Base-by-base conservation (phyloP, 2,888 invertebrate genomes). In the Neoscelio sp. region DNA sequence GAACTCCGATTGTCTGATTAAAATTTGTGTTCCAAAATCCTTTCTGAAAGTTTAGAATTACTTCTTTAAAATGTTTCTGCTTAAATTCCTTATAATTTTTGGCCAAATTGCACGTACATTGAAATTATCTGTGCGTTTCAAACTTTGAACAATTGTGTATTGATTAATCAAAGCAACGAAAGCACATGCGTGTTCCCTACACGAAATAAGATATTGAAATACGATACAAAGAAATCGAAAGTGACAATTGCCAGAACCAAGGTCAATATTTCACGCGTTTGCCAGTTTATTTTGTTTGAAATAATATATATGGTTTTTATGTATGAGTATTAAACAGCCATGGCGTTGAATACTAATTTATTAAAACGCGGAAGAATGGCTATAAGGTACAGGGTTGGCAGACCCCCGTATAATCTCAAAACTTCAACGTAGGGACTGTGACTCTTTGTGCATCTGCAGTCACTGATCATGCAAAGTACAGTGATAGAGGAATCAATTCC, bases 401-500 rank as follows among this genome's bases (percentile, higher is more conserved):
- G 33, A 65, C 67, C 67, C 67, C 38, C 54, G 33, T 28, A 26
- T 65, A 74, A 74, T 58, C 56, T 74, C 50, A 50, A 65, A 58
- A 52, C 64, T 73, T 64, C 13, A 33, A 54, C 62, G 30, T 62
- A 64, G 64, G 64, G 74, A 74, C 65, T 74, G 40, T 38, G 46
- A 67, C 50, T 50, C 74, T 67, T 75, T 75, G 74, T 75, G 74
- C 74, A 75, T 75, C 50, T 75, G 74, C 67, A 67, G 50, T 58
- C 74, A 67, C 74, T 67, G 74, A 67, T 75, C 74, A 52, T 67
- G 60, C 65, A 75, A 75, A 75, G 60, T 67, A 62, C 44, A 67
- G 44, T 60, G 60, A 75, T 75, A 75, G 65, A 75, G 48, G 42
- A 65, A 58, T 74, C 56, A 65, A 74, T 56, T 26, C 33, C 54